Percentiles rank a stretch among this genome's conserved stretches.
phyloP scores from a whole-genome alignment of 2,888 invertebrate species.

The Agrypnus murinus region DNA sequence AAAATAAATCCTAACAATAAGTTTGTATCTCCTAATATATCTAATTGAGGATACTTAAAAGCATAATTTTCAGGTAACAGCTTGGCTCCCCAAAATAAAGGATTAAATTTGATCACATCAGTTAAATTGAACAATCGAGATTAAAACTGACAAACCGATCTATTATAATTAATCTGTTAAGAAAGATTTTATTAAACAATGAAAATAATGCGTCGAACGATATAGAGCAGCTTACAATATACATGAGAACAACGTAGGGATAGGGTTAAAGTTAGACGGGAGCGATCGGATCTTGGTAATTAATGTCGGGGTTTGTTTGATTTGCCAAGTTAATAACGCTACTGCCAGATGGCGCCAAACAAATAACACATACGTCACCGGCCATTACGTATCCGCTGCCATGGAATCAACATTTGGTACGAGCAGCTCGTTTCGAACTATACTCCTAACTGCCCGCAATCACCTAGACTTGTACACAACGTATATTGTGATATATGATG shows the following conservation, averaged over 20 bases:
- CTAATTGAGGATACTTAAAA: too few relatives aligned
- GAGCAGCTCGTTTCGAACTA: slow-evolving; percentile 49
- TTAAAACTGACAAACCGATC: too few relatives aligned
- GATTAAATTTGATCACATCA: too few relatives aligned
- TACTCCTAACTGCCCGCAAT: slow-evolving; percentile 67
- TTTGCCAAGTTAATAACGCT: slow-evolving; percentile 73
- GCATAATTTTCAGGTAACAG: too few relatives aligned
- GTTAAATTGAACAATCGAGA: too few relatives aligned
- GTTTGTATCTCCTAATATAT: too few relatives aligned
- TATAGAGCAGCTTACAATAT: slow-evolving; percentile 40
- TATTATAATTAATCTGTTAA: too few relatives aligned
- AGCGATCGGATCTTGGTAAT: slow-evolving; percentile 69
- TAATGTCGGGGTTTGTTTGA: slow-evolving; percentile 73
- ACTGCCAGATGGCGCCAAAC: slow-evolving; percentile 73
- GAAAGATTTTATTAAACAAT: too few relatives aligned
- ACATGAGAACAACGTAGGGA: slow-evolving; percentile 59
- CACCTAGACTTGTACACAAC: slow-evolving; percentile 68
- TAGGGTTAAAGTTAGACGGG: slow-evolving; percentile 61
- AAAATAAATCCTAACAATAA: too few relatives aligned
- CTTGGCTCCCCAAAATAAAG: too few relatives aligned
- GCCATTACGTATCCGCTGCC: slow-evolving; percentile 67
- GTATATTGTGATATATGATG: slow-evolving; percentile 71
- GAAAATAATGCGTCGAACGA: slow-evolving; percentile 6
- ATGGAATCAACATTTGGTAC: slow-evolving; percentile 54
- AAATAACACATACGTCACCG: slow-evolving; percentile 72